These are phyloP conservation scores for Alectoris magna DNA, from an alignment of 2,797 vertebrate genomes.

Conservation along the genomic window DNA sequence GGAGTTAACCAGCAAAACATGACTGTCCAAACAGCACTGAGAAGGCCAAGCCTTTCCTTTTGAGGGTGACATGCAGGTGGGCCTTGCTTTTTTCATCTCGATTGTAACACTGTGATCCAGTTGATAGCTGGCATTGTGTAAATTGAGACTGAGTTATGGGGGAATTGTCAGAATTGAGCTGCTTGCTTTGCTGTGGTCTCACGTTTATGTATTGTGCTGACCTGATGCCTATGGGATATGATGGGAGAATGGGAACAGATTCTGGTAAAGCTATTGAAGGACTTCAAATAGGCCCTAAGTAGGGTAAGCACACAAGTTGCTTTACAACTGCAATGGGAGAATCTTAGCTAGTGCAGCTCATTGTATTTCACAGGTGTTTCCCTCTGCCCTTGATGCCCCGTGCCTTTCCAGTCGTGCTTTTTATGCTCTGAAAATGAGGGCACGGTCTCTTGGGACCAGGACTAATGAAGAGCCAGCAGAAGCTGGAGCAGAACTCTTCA, in stretches of 20 bases:
- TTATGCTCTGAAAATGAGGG: not conserved
- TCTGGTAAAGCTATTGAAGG: not conserved
- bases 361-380: not conserved
- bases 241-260: not conserved
- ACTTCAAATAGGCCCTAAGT: not conserved
- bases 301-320: accelerated
- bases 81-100: accelerated
- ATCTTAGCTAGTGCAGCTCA: accelerated
- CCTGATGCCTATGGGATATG: not conserved
- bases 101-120: accelerated
- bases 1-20: not conserved
- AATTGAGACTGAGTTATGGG: not conserved
- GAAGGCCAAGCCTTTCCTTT: not conserved
- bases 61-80: accelerated
- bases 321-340: not conserved
- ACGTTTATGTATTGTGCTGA: accelerated
- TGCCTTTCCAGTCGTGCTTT: slow-evolving; percentile 15
- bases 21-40: accelerated
- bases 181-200: not conserved
- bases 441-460: accelerated
- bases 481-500: not conserved
- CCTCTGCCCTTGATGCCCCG: not conserved
- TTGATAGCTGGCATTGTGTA: accelerated
- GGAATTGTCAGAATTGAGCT: not conserved
- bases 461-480: not conserved